Evolutionary conservation across 2,113 vertebrate genomes (phyloP), one percentile per base, ranked within the genome.

Genomic region (Coregonus clupeaformis): DNA sequence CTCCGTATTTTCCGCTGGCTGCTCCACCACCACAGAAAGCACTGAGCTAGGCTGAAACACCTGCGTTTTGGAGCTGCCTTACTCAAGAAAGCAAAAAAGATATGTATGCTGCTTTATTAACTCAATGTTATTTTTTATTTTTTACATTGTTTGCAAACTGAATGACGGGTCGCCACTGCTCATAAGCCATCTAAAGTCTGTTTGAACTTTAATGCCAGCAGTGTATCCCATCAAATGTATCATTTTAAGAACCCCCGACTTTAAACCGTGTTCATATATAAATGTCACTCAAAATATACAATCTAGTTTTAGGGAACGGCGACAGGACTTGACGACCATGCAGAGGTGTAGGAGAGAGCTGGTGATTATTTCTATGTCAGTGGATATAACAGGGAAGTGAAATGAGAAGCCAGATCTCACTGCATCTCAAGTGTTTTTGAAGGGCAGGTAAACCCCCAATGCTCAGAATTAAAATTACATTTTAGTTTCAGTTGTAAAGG

Each of bases 161-260:
- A n/a, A n/a, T n/a, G n/a, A n/a, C n/a, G n/a, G n/a, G n/a, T n/a
- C n/a, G n/a, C n/a, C n/a, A n/a, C n/a, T n/a, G n/a, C n/a, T n/a
- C n/a, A n/a, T n/a, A 69, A 62, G 72, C 74, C 47, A 77, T 63
- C 68, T 32, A 7, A 62, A 52, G 55, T 60, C 52, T 74, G 68
- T 64, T 69, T 65, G 69, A 77, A 74, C 75, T 74, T 52, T 68
- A 64, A 82, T 66, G 42, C 71, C 67, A 80, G 36, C 72, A 36
- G 74, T 55, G 74, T 30, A 80, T 71, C 66, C 79, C 73, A 55
- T 75, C 79, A 68, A 67, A 77, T n/a, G 42, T 14, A 75, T 18
- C 62, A 72, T 89, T 88, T 82, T 80, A 83, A 81, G 77, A 88
- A 83, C 65, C 49, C 74, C 72, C 73, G 73, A 13, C n/a, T 87